A percentile compares a stretch with the other conserved stretches of the same genome.
Evolutionary conservation across 2,888 invertebrate species (phyloP).

Genomic region (Physocephala rufipes): DNA sequence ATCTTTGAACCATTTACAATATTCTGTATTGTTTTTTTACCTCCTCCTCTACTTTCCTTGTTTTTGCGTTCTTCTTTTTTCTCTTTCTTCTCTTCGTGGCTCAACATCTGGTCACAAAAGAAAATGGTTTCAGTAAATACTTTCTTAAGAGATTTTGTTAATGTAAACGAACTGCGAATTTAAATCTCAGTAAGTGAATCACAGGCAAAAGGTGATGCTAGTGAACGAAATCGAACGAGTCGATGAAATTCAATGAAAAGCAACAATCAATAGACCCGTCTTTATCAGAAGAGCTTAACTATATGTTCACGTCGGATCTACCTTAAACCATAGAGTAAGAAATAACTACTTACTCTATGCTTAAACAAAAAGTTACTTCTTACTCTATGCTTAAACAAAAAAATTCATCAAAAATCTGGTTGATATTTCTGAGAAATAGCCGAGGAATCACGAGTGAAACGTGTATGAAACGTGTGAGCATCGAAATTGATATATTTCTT

Average conservation of each 20-base stretch:
- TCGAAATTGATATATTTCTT: no score
- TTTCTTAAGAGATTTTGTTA: slow-evolving; percentile 45
- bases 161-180: slow-evolving; percentile 25
- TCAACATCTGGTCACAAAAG: slow-evolving; percentile 46
- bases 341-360: no score
- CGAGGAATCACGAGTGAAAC: no score
- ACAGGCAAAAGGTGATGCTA: slow-evolving; percentile 36
- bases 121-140: slow-evolving; percentile 54
- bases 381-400: no score
- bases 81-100: slow-evolving; percentile 22
- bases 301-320: not conserved
- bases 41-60: not conserved
- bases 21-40: not conserved
- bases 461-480: no score
- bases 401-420: no score
- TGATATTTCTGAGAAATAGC: no score
- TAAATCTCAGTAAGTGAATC: slow-evolving; percentile 18
- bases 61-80: not conserved
- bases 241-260: not conserved
- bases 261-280: not conserved
- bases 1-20: no score
- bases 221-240: not conserved
- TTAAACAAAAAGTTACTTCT: no score
- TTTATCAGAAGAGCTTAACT: no score
- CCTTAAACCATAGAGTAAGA: no score